phyloP scores from a whole-genome alignment of 2,797 vertebrate species.

The Falco novaeseelandiae region DNA sequence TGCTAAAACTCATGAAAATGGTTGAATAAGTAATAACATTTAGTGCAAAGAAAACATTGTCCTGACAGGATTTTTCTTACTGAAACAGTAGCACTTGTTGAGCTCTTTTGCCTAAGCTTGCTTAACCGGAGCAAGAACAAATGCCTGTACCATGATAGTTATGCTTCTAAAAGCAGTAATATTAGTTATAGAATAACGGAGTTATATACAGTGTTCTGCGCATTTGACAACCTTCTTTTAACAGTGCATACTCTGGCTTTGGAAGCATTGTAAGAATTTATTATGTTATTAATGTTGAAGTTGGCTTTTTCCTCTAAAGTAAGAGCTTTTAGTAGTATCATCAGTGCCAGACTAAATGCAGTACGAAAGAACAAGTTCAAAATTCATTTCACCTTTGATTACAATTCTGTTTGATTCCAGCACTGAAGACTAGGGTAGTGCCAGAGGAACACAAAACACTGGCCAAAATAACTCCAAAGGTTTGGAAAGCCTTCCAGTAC shows the following conservation, averaged over 20 bases:
- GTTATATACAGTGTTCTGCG: neutral
- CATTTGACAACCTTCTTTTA: neutral
- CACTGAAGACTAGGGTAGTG: neutral
- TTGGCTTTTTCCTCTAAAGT: neutral
- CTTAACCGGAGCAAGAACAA: neutral
- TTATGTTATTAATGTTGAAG: neutral
- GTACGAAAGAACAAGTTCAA: neutral
- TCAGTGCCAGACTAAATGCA: accelerated
- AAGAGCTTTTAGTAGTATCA: neutral
- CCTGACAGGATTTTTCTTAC: neutral
- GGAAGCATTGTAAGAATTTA: neutral
- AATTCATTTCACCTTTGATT: neutral
- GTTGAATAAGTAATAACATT: neutral
- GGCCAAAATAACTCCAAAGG: neutral
- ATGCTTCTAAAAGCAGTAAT: neutral
- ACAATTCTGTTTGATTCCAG: neutral
- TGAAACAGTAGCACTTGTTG: neutral
- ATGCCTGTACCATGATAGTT: neutral
- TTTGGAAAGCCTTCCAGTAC: neutral
- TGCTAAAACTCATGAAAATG: neutral
- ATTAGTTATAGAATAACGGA: neutral
- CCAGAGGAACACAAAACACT: neutral
- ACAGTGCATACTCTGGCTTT: neutral
- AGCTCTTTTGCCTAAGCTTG: neutral
- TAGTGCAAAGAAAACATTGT: neutral